Percentiles rank a stretch among this genome's conserved stretches.
These are phyloP conservation scores for Amblyornis subalaris DNA, from an alignment of 2,113 vertebrate genomes.

Conservation along the genomic window DNA sequence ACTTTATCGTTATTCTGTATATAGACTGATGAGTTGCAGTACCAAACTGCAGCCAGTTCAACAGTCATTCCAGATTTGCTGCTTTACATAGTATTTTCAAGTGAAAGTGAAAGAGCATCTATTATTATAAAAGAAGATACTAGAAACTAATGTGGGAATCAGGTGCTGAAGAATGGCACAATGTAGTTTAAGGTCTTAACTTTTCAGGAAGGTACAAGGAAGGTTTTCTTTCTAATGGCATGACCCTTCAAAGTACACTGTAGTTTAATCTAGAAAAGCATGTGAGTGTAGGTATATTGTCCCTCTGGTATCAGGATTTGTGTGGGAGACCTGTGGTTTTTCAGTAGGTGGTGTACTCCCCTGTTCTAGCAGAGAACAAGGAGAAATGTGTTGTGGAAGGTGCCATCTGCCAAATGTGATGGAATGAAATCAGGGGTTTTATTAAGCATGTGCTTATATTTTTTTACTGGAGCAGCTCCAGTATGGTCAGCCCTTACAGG, in stretches of 20 bases:
- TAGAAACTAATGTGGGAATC: neutral
- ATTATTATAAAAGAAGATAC: neutral
- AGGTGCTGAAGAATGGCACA: neutral
- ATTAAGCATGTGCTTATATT: neutral
- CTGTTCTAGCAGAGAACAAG: conserved; percentile 20
- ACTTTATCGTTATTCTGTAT: neutral
- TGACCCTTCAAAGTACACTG: neutral
- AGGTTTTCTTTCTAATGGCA: neutral
- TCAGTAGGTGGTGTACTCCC: conserved; percentile 46
- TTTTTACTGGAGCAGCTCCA: neutral
- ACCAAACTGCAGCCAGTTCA: neutral
- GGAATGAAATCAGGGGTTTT: neutral
- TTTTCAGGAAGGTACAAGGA: neutral
- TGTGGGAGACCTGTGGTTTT: conserved; percentile 47
- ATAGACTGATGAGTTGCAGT: neutral
- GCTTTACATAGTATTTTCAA: neutral
- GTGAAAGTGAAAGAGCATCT: neutral
- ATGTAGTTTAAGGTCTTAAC: neutral
- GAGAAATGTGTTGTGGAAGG: conserved; percentile 23
- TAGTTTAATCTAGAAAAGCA: neutral
- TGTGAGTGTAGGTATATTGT: neutral
- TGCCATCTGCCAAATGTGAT: conserved; percentile 36
- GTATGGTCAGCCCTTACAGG: neutral
- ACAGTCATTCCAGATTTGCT: neutral
- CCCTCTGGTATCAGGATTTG: conserved; percentile 1